Base-by-base conservation (phyloP, 2,113 vertebrate species). In the Pan troglodytes region DNA sequence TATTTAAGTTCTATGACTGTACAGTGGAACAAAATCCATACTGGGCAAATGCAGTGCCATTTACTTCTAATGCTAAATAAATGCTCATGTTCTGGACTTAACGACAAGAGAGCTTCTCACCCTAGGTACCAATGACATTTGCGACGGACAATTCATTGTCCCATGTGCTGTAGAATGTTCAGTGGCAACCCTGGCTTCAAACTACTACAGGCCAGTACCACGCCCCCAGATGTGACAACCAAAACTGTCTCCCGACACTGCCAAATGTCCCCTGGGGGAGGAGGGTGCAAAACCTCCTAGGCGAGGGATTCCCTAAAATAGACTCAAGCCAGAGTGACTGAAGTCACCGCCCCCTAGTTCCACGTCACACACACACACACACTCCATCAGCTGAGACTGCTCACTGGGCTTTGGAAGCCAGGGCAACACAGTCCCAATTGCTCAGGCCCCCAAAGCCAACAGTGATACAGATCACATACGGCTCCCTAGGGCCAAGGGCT, bases 371-470 rank as follows among this genome's bases (percentile, higher is more conserved):
- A 40, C 45, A 30, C 52, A 40, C 45, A 30, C 18, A 48, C 0
- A 4, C 30, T 32, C 57, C 38, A 2, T 0, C 32, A 9, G 3
- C 78, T 0, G 14, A 22, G 70, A 23, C 17, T 0, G n/a, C 48
- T 70, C 6, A 16, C 16, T 27, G 2, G 14, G 27, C 57, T 43
- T 6, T 30, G 11, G 61, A 27, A 27, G 2, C 61, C 32, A 13
- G 59, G 25, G 9, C 59, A 5, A 2, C n/a, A 2, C 0, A 9
- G 9, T 18, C 79, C 89, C 23, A 4, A 25, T 0, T 12, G 18
- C 35, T 32, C 32, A 14, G 35, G 38, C 30, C 88, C 4, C 5
- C 76, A 3, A 1, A n/a, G 50, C 23, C 22, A 9, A 25, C 45
- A 7, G 72, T 1, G 38, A 11, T 11, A 14, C 22, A 3, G 8